Conservation (phyloP, 2,888 invertebrate genomes). For the Sceliomorpha sp. region DNA sequence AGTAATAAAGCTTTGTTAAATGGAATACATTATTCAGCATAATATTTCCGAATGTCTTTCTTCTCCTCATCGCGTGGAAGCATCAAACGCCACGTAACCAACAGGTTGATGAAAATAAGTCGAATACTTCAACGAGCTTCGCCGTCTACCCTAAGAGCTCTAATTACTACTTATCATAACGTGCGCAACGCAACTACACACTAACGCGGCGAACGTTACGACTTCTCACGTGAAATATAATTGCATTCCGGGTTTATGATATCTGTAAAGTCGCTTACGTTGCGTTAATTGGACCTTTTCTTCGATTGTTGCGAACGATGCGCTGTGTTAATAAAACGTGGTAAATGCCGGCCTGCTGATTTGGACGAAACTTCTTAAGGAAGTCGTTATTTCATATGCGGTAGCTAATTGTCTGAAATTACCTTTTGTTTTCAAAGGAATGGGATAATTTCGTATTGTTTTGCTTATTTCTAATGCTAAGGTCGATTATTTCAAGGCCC, state of each 20-base stretch:
- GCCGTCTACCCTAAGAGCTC: constrained; percentile 17
- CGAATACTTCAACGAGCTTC: constrained; percentile 37
- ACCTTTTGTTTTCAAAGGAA: too few relatives aligned
- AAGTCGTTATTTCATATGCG: constrained; percentile 17
- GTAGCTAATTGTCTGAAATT: constrained; percentile 10
- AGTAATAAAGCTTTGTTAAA: too few relatives aligned
- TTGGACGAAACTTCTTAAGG: constrained; percentile 8
- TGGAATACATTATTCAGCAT: too few relatives aligned
- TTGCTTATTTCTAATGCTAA: too few relatives aligned
- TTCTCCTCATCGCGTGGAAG: too few relatives aligned
- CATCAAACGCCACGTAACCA: constrained; percentile 13
- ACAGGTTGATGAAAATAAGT: constrained; percentile 26
- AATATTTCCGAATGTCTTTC: too few relatives aligned
- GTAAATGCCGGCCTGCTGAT: constrained; percentile 20
- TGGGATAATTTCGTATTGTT: too few relatives aligned
- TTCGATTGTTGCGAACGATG: constrained; percentile 5
- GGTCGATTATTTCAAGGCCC: neutral
- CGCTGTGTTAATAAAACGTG: constrained; percentile 33
- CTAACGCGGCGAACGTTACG: constrained; percentile 28
- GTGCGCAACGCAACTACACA: constrained; percentile 10
- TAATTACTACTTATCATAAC: constrained; percentile 51
- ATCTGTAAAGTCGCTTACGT: constrained; percentile 35
- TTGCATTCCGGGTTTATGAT: constrained; percentile 25
- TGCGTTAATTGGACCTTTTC: constrained; percentile 19
- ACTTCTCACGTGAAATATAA: constrained; percentile 12